Base-by-base conservation (phyloP, 2,797 vertebrate species). In the Mus spretus region DNA sequence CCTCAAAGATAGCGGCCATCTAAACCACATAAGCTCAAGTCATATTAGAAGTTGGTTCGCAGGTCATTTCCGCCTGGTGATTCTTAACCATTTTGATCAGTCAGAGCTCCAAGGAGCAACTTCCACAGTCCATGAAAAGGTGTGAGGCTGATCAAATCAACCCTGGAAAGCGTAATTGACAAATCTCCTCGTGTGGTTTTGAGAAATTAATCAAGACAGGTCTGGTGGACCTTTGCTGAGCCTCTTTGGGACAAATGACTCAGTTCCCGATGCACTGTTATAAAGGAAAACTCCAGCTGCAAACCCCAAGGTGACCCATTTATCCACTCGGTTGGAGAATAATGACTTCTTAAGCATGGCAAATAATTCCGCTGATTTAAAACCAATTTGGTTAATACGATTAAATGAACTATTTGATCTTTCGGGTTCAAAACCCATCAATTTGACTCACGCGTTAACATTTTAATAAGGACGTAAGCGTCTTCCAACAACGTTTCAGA, bases 351-450 rank as follows among this genome's bases (percentile, higher is more conserved):
- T 93, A 95, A 95, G 94, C 82, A 83, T 79, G 55, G 40, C 78
- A 95, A 91, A 97, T 96, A 97, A 97, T 96, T 96, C 88, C 83
- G 26, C 95, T 93, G 88, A 88, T 94, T 97, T 96, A 97, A 97
- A 96, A 95, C 96, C 95, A 97, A 97, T 96, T 95, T 97, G 78
- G 81, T 86, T 97, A 95, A 97, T 95, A 93, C 31, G 97, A 95
- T 97, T 97, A 97, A 97, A 90, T 96, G 67, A 92, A 97, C 93
- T 95, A 88, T 92, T 97, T 97, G 94, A 97, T 97, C 96, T 91
- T 96, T 92, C 57, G 55, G 91, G 91, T 94, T 96, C 84, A 81
- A 94, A 97, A 86, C 10, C 90, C 59, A 57, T 96, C 95, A 7
- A 65, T 89, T 81, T 89, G 79, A 95, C 81, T 82, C 85, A 74